phyloP scores from a whole-genome alignment of 2,888 invertebrate species.

The Temnothorax rugatulus region DNA sequence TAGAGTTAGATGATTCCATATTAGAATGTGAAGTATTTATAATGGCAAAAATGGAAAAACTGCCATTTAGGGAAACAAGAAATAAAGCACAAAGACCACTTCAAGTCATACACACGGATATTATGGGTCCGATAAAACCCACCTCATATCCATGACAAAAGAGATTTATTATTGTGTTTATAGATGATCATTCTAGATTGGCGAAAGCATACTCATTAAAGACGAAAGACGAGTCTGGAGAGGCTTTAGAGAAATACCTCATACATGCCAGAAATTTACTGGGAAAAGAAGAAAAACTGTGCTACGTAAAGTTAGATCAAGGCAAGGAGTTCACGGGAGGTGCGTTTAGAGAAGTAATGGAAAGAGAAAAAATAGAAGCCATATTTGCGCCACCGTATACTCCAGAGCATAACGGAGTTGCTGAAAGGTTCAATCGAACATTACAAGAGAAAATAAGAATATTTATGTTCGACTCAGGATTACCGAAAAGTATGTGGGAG shows the following conservation, averaged over 20 bases:
- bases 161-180: neutral
- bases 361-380: neutral
- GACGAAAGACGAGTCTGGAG: neutral
- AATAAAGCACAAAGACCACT: neutral
- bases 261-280: neutral
- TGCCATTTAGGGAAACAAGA: neutral
- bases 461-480: neutral
- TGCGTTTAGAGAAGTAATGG: too few relatives aligned
- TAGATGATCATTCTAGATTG: neutral
- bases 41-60: neutral
- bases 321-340: too few relatives aligned
- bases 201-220: neutral
- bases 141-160: neutral
- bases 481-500: neutral
- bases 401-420: neutral
- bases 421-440: neutral
- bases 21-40: neutral
- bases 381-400: neutral
- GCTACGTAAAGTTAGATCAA: neutral
- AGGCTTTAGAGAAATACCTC: neutral
- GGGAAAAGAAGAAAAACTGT: neutral
- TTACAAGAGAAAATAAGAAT: neutral
- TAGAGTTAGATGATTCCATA: neutral
- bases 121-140: neutral
- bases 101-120: neutral